These are phyloP conservation scores for Lithophane socia DNA, from an alignment of 2,888 invertebrate genomes.

Conservation along the genomic window DNA sequence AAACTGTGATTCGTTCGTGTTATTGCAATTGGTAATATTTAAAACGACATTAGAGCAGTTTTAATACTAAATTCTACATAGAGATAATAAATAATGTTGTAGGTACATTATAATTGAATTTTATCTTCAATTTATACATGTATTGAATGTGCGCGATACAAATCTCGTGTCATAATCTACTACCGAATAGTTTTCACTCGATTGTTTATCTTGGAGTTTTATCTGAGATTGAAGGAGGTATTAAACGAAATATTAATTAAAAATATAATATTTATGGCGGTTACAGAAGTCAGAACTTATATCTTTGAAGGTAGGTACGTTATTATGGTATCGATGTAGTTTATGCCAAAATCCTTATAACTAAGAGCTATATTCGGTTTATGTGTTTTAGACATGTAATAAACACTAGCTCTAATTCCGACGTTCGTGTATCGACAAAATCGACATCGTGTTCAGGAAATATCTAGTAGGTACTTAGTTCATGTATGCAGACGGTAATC, in stretches of 20 bases:
- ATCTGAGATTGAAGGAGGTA: constrained; percentile 13
- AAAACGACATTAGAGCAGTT: constrained; percentile 5
- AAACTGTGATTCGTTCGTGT: constrained; percentile 2
- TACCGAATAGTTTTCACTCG: constrained; percentile 20
- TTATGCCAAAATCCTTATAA: constrained; percentile 23
- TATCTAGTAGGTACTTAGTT: neutral
- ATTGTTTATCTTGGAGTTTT: constrained; percentile 23
- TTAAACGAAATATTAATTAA: neutral
- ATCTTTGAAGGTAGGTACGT: constrained; percentile 14
- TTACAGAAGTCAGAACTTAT: constrained; percentile 23
- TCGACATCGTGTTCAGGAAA: constrained; percentile 24
- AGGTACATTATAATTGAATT: neutral
- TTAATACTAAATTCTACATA: neutral
- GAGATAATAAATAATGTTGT: neutral
- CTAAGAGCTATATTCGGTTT: constrained; percentile 11
- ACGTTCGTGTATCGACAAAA: constrained; percentile 5
- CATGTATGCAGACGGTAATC: constrained; percentile 19
- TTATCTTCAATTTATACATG: constrained; percentile 27
- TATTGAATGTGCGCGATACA: constrained; percentile 16
- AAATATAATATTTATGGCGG: constrained; percentile 20
- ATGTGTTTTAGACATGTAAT: constrained; percentile 28
- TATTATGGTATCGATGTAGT: constrained; percentile 3
- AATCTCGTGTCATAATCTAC: constrained; percentile 21
- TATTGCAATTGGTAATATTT: constrained; percentile 8
- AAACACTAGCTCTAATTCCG: constrained; percentile 21